Evolutionary conservation across 2,797 vertebrate genomes (phyloP).

Genomic region (Falco berigora): DNA sequence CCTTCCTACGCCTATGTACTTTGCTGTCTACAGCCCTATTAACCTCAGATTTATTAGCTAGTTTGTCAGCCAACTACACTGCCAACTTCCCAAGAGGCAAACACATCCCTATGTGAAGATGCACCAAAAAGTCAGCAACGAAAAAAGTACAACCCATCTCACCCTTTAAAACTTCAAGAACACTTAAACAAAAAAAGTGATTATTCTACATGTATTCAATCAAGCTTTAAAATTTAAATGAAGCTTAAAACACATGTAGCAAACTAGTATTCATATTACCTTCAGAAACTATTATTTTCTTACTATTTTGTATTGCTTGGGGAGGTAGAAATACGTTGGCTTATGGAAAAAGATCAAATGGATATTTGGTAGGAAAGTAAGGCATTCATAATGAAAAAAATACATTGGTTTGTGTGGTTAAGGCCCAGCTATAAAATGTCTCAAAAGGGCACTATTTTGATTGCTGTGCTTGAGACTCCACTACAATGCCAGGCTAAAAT

Average conservation of each 20-base stretch:
- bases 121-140: constrained; percentile 51
- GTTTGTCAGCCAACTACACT: constrained; percentile 70
- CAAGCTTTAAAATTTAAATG: constrained; percentile 25
- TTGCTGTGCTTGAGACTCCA: neutral
- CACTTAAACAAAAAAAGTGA: neutral
- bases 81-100: constrained; percentile 68
- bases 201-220: neutral
- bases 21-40: constrained; percentile 73
- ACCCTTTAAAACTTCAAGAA: neutral
- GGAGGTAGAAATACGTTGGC: neutral
- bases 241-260: neutral
- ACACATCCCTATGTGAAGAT: constrained; percentile 58
- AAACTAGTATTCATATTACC: neutral
- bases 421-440: neutral
- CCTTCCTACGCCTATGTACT: constrained; percentile 60
- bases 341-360: neutral
- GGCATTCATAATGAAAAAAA: neutral
- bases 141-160: constrained; percentile 20
- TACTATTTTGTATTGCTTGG: neutral
- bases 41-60: constrained; percentile 75
- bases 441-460: neutral
- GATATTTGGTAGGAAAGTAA: neutral
- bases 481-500: neutral
- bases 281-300: neutral
- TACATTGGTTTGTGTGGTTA: neutral